These are phyloP conservation scores for Lutjanus argentimaculatus DNA, from an alignment of 2,797 vertebrate species.

Conservation along the genomic window DNA sequence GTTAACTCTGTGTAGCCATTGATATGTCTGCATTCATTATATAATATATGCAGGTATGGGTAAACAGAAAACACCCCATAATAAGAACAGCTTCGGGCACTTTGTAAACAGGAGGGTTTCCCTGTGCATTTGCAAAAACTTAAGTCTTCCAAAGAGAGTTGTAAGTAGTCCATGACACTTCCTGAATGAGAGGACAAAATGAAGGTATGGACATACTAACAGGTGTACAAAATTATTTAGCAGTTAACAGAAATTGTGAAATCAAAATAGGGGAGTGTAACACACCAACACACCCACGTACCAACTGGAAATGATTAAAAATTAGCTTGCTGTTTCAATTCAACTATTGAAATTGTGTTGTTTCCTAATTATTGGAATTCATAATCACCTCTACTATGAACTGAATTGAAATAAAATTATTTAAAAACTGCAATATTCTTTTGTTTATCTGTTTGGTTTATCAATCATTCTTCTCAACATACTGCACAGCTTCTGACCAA, in stretches of 20 bases:
- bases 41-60: neutral
- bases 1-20: neutral
- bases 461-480: neutral
- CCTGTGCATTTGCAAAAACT: neutral
- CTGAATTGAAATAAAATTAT: neutral
- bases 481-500: neutral
- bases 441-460: neutral
- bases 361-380: neutral
- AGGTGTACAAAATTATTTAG: neutral
- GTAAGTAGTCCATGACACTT: too few species aligned
- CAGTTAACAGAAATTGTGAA: neutral
- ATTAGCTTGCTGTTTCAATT: neutral
- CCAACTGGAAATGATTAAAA: neutral
- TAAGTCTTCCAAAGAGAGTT: too few species aligned
- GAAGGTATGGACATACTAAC: neutral
- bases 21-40: neutral
- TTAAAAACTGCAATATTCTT: neutral
- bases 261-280: neutral
- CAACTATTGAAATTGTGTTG: neutral
- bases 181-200: too few species aligned
- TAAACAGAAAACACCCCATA: conserved; percentile 10
- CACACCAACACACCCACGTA: neutral
- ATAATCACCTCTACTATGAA: neutral
- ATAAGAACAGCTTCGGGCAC: neutral
- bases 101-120: neutral